Conservation (phyloP, 2,888 invertebrate species). For the Synanthedon formicaeformis region DNA sequence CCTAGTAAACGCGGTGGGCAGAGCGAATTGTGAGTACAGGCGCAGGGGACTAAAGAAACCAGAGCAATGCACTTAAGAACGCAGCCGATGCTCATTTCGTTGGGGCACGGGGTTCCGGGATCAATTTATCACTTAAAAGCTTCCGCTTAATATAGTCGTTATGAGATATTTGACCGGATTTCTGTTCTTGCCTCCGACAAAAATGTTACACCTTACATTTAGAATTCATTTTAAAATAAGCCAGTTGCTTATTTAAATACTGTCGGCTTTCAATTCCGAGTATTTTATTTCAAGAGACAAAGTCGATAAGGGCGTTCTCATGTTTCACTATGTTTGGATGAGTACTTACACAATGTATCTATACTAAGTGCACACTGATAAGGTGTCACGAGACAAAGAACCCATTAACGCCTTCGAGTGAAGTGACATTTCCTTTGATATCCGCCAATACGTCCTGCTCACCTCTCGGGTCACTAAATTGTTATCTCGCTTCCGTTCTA, state of each 20-base stretch:
- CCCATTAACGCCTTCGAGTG: conserved; percentile 60
- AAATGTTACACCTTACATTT: too few relatives aligned
- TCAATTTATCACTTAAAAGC: conserved; percentile 67
- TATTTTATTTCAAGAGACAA: too few relatives aligned
- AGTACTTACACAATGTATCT: not conserved
- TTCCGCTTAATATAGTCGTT: conserved; percentile 43
- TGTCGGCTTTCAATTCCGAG: too few relatives aligned
- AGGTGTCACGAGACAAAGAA: conserved; percentile 65
- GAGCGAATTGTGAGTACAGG: not conserved
- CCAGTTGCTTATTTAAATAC: too few relatives aligned
- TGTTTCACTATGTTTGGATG: not conserved
- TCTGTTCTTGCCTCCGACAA: not conserved
- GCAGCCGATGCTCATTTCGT: conserved; percentile 57
- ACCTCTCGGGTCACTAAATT: conserved; percentile 61
- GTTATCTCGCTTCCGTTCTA: conserved; percentile 56
- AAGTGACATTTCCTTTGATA: conserved; percentile 68
- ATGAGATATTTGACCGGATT: not conserved
- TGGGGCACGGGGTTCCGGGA: conserved; percentile 58
- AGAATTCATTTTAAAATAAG: too few relatives aligned
- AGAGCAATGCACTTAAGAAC: conserved; percentile 52
- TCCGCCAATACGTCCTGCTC: conserved; percentile 45
- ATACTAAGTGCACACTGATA: conserved; percentile 31
- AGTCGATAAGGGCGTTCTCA: too few relatives aligned
- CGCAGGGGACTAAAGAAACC: conserved; percentile 14
- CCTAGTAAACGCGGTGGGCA: too few relatives aligned